These are phyloP conservation scores for Netelia melanura DNA, from an alignment of 2,888 invertebrate species.

Conservation along the genomic window DNA sequence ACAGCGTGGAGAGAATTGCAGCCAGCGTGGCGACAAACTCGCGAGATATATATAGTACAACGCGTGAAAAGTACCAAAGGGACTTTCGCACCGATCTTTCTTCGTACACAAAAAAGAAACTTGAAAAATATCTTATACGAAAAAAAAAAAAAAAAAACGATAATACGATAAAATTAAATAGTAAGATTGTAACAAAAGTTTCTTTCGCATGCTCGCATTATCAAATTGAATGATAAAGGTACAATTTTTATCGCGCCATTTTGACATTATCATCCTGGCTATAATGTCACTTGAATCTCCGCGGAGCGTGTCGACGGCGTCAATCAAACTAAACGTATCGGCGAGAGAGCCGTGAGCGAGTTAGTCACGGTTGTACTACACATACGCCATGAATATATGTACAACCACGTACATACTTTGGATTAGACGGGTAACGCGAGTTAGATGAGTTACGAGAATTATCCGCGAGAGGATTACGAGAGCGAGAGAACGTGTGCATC, in stretches of 20 bases:
- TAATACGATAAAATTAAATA: no score
- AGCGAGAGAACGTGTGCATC: conserved; percentile 33
- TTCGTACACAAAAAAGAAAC: no score
- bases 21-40: conserved; percentile 15
- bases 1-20: conserved; percentile 14
- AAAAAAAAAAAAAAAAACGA: no score
- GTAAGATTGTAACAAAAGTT: no score
- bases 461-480: conserved; percentile 57
- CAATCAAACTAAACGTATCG: conserved; percentile 58
- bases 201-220: no score
- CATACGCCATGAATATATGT: conserved; percentile 10
- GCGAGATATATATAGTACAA: no score
- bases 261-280: conserved; percentile 32
- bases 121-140: no score
- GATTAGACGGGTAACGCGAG: conserved; percentile 59
- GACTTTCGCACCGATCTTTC: no score
- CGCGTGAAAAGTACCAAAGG: no score
- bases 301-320: conserved; percentile 26
- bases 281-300: not conserved
- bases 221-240: not conserved
- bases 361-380: not conserved
- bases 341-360: conserved; percentile 26
- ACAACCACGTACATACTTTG: conserved; percentile 28
- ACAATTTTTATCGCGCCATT: conserved; percentile 13
- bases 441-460: conserved; percentile 61